Evolutionary conservation across 2,888 invertebrate species (phyloP).

Genomic region (Dicyrtoma fusca): DNA sequence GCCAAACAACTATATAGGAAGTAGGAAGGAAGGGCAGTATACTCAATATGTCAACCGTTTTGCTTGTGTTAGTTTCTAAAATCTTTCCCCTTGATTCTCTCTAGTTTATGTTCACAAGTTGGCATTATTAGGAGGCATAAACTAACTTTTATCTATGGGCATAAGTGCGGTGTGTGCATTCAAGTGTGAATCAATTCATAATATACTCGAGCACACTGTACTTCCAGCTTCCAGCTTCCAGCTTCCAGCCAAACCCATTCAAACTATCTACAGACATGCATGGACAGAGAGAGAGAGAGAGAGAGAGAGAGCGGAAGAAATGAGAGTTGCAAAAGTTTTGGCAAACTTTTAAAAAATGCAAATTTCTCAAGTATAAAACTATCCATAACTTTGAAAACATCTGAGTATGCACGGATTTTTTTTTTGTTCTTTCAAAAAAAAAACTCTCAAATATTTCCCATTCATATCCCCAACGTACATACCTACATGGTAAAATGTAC

Average conservation of each 20-base stretch:
- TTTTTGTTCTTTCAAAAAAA: not conserved
- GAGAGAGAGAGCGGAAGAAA: slow-evolving; percentile 7
- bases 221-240: slow-evolving; percentile 2
- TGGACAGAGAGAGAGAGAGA: slow-evolving; percentile 9
- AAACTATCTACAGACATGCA: slow-evolving; percentile 2
- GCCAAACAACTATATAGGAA: too few species aligned
- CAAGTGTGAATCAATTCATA: slow-evolving; percentile 33
- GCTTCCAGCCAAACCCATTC: not conserved
- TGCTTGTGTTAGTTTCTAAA: not conserved
- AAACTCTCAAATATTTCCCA: too few species aligned
- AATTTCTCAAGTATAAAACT: slow-evolving; percentile 20
- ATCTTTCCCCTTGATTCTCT: slow-evolving; percentile 10
- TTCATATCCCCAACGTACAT: too few species aligned
- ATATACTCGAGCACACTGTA: too few species aligned
- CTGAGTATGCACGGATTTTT: not conserved
- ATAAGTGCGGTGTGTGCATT: slow-evolving; percentile 26
- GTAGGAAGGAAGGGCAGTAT: not conserved
- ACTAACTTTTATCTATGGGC: slow-evolving; percentile 33
- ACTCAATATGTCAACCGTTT: not conserved
- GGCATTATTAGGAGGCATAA: slow-evolving; percentile 33
- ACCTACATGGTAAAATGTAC: too few species aligned
- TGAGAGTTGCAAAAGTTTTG: slow-evolving; percentile 29
- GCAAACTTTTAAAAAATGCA: slow-evolving; percentile 33
- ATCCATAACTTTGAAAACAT: slow-evolving; percentile 1
- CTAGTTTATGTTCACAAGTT: slow-evolving; percentile 32